A percentile compares a stretch with the other conserved stretches of the same genome.
These are phyloP conservation scores for Heterochromis multidens DNA, from an alignment of 2,113 vertebrate genomes.

Conservation along the genomic window DNA sequence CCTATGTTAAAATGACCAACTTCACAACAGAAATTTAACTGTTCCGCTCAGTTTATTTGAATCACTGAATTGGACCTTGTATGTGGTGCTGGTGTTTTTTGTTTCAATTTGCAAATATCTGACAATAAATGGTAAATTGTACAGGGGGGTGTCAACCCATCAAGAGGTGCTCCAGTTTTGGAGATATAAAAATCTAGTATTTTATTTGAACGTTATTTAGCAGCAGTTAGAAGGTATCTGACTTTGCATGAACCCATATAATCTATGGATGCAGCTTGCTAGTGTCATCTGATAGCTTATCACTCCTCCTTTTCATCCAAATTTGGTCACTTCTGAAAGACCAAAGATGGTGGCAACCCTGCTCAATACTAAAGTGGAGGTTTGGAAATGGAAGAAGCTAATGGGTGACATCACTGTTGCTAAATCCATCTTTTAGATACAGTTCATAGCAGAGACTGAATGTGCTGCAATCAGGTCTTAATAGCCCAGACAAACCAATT, in stretches of 20 bases:
- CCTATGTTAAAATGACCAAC: background rate
- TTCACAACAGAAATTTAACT: no score
- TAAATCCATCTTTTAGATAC: background rate
- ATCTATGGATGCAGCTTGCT: background rate
- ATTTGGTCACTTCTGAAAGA: background rate
- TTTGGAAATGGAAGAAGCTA: background rate
- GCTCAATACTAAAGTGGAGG: background rate
- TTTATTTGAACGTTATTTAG: background rate
- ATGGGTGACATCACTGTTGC: background rate
- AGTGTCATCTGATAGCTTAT: background rate
- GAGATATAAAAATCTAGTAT: background rate
- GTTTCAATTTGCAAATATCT: background rate
- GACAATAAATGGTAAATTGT: background rate
- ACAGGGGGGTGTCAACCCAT: background rate
- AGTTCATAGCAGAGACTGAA: background rate
- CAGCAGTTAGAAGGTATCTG: no score
- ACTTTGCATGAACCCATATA: background rate
- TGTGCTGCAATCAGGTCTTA: background rate
- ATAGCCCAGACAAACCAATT: background rate
- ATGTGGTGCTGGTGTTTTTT: background rate
- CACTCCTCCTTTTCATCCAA: background rate
- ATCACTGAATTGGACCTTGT: background rate
- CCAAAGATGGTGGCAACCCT: background rate
- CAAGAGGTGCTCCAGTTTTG: background rate
- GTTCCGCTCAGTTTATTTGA: background rate